These are phyloP conservation scores for Phalacrocorax brasilianus DNA, from an alignment of 2,113 vertebrate genomes.

Conservation along the genomic window DNA sequence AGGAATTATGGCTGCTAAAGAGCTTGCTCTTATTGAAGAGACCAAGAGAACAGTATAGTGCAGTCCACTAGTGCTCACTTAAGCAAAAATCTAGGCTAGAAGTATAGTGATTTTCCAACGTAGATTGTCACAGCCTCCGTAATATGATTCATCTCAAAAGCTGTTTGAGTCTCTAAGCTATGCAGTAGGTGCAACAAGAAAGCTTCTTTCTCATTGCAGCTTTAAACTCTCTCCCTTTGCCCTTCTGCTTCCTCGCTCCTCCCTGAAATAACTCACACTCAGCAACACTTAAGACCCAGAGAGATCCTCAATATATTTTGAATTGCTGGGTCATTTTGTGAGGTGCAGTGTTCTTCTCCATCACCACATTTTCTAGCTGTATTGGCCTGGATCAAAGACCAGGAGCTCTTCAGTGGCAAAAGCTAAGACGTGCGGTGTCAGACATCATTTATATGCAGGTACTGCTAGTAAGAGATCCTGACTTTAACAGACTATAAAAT, in stretches of 20 bases:
- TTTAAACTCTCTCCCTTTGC: neutral
- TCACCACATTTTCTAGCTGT: neutral
- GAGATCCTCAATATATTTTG: neutral
- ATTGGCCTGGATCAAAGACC: neutral
- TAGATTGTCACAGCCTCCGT: neutral
- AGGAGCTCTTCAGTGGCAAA: neutral
- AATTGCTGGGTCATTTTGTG: neutral
- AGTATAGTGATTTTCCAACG: neutral
- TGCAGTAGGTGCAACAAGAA: neutral
- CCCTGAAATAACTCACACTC: neutral
- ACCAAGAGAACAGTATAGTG: neutral
- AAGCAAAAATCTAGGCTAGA: neutral
- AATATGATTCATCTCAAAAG: neutral
- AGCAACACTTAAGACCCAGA: neutral
- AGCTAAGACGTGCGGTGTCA: neutral
- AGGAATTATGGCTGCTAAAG: neutral
- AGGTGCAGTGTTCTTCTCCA: neutral
- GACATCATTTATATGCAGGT: neutral
- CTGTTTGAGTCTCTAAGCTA: neutral
- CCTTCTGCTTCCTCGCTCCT: fast-evolving
- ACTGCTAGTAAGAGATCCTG: neutral
- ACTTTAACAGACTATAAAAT: neutral
- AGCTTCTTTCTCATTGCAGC: neutral
- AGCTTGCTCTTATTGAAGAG: neutral
- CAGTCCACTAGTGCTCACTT: neutral